Percentiles rank a stretch among this genome's conserved stretches.
Conservation (phyloP, 2,888 invertebrate species). For the Frankliniella fusca region DNA sequence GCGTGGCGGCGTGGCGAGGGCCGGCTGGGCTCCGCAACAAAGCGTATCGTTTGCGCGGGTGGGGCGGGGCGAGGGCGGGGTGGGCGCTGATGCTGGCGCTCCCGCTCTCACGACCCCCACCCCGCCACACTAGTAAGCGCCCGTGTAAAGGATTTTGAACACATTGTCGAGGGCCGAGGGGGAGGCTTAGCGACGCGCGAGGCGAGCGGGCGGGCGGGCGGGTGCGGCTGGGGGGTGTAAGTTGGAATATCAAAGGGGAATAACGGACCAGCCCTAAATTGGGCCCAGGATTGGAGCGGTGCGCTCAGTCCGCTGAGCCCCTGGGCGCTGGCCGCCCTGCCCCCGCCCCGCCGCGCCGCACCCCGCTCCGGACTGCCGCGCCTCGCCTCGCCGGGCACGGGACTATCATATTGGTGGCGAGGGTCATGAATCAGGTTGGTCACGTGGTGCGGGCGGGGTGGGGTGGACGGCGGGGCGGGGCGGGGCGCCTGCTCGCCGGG, state of each 20-base stretch:
- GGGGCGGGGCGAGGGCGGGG: too few relatives aligned
- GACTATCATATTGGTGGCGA: neutral
- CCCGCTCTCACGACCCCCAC: too few relatives aligned
- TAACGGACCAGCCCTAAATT: conserved; percentile 6
- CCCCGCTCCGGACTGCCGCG: too few relatives aligned
- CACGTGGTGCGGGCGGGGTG: neutral
- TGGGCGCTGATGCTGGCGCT: too few relatives aligned
- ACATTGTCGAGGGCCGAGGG: neutral
- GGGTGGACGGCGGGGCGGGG: too few relatives aligned
- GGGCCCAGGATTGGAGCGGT: conserved; percentile 17
- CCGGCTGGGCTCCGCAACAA: too few relatives aligned
- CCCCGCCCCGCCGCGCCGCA: too few relatives aligned
- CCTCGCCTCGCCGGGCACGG: neutral
- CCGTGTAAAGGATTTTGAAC: too few relatives aligned
- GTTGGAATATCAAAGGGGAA: conserved; percentile 20
- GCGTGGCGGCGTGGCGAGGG: too few relatives aligned
- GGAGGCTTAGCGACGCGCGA: neutral
- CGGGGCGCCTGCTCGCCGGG: too few relatives aligned
- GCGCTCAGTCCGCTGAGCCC: neutral
- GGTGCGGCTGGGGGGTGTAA: neutral
- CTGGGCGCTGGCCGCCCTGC: neutral
- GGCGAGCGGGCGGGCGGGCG: neutral
- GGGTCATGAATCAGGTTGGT: conserved; percentile 8
- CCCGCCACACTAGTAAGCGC: too few relatives aligned
- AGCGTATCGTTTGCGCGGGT: too few relatives aligned